phyloP scores from a whole-genome alignment of 2,113 vertebrate species.

The Regulus satrapa region DNA sequence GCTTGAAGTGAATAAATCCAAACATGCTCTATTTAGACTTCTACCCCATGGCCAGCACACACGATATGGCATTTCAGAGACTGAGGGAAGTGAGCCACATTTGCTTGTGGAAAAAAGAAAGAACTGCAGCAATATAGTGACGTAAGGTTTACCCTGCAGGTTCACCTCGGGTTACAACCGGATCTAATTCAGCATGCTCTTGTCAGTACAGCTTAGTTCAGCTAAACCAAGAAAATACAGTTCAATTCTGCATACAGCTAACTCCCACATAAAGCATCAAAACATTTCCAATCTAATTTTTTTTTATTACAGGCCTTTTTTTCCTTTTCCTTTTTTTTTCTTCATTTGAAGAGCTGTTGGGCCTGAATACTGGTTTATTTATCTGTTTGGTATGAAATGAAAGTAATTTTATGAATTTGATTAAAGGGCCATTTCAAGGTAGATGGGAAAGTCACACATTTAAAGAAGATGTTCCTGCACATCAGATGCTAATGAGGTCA shows the following conservation, averaged over 20 bases:
- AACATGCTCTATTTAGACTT: not conserved
- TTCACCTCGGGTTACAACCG: constrained; percentile 58
- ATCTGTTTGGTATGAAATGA: not conserved
- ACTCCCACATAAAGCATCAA: constrained; percentile 33
- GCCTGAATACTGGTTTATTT: not conserved
- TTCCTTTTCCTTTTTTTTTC: not conserved
- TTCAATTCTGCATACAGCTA: constrained; percentile 34
- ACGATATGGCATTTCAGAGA: not conserved
- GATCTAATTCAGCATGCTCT: constrained; percentile 56
- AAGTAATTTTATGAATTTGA: constrained; percentile 2
- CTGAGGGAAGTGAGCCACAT: constrained; percentile 12
- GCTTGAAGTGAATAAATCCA: constrained; percentile 12
- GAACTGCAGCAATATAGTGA: constrained; percentile 33
- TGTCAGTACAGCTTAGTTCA: constrained; percentile 62
- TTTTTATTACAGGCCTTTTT: not conserved
- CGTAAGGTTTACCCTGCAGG: constrained; percentile 55
- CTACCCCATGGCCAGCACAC: not conserved
- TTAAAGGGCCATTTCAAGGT: not conserved
- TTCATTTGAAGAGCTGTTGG: not conserved
- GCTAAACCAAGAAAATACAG: constrained; percentile 49
- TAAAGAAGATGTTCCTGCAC: not conserved
- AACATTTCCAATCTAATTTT: constrained; percentile 12
- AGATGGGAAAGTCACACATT: not conserved
- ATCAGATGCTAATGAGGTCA: not conserved
- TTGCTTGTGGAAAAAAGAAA: not conserved